A percentile compares a stretch with the other conserved stretches of the same genome.
Conservation (phyloP, 1,140 invertebrate species). For the Drosophila busckii region DNA sequence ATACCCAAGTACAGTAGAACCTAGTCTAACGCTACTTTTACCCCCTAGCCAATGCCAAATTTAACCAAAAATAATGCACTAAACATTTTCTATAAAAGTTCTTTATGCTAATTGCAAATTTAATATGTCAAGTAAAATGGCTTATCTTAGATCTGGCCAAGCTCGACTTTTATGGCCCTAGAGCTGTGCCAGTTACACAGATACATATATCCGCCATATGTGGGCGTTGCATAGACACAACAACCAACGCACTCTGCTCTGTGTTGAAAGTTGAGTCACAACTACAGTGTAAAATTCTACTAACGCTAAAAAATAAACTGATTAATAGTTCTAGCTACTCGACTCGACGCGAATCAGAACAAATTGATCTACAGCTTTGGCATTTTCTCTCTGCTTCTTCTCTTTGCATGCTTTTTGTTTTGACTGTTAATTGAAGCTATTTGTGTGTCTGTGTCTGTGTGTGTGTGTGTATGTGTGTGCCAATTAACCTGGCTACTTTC, state of each 20-base stretch:
- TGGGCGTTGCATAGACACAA: conserved; percentile 8
- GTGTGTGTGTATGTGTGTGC: conserved; percentile 15
- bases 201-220: conserved; percentile 18
- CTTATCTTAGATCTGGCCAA: conserved; percentile 38
- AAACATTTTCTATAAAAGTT: conserved; percentile 18
- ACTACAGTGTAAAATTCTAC: too few species aligned
- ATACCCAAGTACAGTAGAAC: conserved; percentile 14
- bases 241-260: conserved; percentile 32
- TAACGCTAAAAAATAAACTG: too few species aligned
- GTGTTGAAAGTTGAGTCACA: too few species aligned
- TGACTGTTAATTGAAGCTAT: conserved; percentile 53
- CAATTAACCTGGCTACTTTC: conserved; percentile 30
- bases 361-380: too few species aligned
- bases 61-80: neutral
- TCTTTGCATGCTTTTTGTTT: too few species aligned
- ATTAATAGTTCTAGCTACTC: too few species aligned
- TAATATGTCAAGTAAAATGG: conserved; percentile 15
- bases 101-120: conserved; percentile 50
- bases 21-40: conserved; percentile 9
- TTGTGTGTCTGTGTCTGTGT: too few species aligned
- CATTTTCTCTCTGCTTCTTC: too few species aligned
- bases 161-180: conserved; percentile 50
- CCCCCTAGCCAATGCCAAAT: conserved; percentile 15
- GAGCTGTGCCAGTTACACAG: conserved; percentile 61
- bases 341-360: too few species aligned